Evolutionary conservation across 2,113 vertebrate genomes (phyloP).

Genomic region (Megaceryle torquata): DNA sequence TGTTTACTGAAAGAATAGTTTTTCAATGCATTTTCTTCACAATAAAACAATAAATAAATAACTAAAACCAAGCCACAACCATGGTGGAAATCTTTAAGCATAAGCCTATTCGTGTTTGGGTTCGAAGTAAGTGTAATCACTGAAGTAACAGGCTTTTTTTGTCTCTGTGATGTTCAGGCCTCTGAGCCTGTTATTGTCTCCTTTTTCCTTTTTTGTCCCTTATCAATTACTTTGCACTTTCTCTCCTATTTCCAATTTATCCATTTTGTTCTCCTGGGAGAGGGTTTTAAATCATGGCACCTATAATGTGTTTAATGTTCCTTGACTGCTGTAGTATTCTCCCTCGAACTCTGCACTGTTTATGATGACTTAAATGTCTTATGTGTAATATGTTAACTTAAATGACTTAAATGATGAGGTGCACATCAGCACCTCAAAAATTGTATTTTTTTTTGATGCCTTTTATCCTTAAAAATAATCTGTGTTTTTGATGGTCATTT

Average conservation of each 20-base stretch:
- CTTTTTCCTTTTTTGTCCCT: background rate
- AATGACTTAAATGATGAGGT: background rate
- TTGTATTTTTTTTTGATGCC: background rate
- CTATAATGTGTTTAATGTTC: background rate
- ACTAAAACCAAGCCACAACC: background rate
- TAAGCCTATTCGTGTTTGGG: background rate
- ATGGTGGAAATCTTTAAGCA: background rate
- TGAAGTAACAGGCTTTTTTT: background rate
- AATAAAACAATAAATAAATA: background rate
- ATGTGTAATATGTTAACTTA: too few species aligned
- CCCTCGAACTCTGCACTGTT: background rate
- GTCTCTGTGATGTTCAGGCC: background rate
- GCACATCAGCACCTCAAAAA: fast-evolving
- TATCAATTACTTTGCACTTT: background rate
- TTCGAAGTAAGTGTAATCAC: background rate
- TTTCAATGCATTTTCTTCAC: background rate
- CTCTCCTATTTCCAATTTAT: background rate
- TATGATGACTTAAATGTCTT: background rate
- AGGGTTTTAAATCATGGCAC: background rate
- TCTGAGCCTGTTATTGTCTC: background rate
- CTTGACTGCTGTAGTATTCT: background rate
- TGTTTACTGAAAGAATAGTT: background rate
- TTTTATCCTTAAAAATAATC: background rate
- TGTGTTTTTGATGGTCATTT: background rate
- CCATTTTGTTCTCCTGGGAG: background rate